phyloP scores from a whole-genome alignment of 2,797 vertebrate species.

The Hydrocynus forskahlii region DNA sequence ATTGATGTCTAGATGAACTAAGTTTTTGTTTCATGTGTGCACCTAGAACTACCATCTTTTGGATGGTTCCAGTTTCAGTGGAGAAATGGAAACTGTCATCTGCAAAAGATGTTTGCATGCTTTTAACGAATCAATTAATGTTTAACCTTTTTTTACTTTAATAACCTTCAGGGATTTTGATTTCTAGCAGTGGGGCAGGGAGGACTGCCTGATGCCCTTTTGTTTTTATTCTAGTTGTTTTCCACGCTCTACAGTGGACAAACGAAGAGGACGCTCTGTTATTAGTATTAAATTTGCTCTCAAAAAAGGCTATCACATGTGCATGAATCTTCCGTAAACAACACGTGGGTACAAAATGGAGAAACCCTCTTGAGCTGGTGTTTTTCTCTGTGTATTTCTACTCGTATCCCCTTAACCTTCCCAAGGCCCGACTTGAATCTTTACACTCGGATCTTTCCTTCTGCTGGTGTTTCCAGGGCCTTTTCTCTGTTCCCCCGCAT shows the following conservation, averaged over 20 bases:
- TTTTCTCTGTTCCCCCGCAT: background rate
- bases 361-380: background rate
- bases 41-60: constrained; percentile 69
- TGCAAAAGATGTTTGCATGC: constrained; percentile 60
- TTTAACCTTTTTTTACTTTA: constrained; percentile 40
- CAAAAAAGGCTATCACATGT: background rate
- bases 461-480: constrained; percentile 7
- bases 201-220: constrained; percentile 15
- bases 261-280: background rate
- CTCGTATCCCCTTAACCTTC: background rate
- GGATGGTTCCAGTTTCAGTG: constrained; percentile 69
- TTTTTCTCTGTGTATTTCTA: constrained; percentile 24
- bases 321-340: constrained; percentile 2
- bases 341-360: background rate
- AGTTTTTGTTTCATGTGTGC: constrained; percentile 24
- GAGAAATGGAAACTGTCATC: constrained; percentile 73
- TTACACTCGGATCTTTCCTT: background rate
- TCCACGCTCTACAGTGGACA: constrained; percentile 23
- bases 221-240: background rate
- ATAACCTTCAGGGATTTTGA: constrained; percentile 11
- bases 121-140: constrained; percentile 26
- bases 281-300: constrained; percentile 3
- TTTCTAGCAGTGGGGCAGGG: constrained; percentile 34
- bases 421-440: constrained; percentile 21
- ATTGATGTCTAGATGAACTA: constrained; percentile 25